These are phyloP conservation scores for Phallusia fumigata DNA, from an alignment of 23 tunicate species.

Conservation along the genomic window DNA sequence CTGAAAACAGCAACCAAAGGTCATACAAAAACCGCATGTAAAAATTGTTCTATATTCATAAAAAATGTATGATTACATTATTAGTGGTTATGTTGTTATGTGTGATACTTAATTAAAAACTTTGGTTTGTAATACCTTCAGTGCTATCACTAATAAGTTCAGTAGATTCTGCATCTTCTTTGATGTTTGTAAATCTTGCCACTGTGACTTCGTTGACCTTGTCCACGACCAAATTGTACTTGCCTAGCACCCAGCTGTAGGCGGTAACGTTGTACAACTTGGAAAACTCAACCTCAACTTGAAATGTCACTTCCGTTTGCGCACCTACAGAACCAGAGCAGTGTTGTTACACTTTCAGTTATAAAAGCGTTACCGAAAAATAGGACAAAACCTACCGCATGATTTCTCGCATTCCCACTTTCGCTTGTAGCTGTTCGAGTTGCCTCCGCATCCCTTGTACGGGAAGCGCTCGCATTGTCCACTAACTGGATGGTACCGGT, in stretches of 20 bases:
- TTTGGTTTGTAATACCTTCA: background rate
- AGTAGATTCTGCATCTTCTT: background rate
- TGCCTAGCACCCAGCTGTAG: slow-evolving; percentile 5
- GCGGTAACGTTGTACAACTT: slow-evolving; percentile 9
- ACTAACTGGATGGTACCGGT: background rate
- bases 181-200: background rate
- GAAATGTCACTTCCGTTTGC: background rate
- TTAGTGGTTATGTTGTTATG: no score
- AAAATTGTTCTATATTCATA: background rate
- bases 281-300: background rate
- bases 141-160: slow-evolving; percentile 1
- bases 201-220: background rate
- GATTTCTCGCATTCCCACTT: slow-evolving; percentile 4
- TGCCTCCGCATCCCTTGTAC: slow-evolving; percentile 17
- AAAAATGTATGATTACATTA: no score
- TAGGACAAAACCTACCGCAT: background rate
- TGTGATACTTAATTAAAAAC: no score
- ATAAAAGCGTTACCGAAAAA: no score
- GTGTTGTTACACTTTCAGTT: no score
- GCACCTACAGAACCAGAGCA: background rate
- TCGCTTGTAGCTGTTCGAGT: slow-evolving; percentile 2
- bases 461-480: slow-evolving; percentile 11
- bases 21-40: background rate
- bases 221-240: background rate
- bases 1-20: background rate